Base-by-base conservation (phyloP, 2,113 vertebrate species). In the Aegithalos caudatus region DNA sequence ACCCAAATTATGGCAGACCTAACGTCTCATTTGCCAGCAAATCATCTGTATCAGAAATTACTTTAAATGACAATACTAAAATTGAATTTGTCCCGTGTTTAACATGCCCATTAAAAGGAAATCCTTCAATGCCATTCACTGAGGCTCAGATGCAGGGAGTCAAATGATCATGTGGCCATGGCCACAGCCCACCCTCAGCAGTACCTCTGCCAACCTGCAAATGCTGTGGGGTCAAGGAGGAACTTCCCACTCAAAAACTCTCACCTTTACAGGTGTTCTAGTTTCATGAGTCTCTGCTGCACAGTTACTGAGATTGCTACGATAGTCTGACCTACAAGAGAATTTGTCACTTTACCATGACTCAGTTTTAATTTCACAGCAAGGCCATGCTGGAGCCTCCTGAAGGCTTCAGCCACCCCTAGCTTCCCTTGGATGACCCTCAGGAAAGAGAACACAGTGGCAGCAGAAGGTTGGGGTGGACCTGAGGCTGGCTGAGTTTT, bases 91-190 rank as follows among this genome's bases (percentile, higher is more conserved):
- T 50, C 78, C 64, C 64, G 16, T 72, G 74, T 90, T 96, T 81
- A 92, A 86, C 85, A 88, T 35, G 58, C 14, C 28, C 74, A 80
- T 91, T 93, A 92, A 86, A 94, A 88, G 89, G 18, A 93, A 90
- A 90, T 83, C 66, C 48, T 86, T 93, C 86, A 90, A 28, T 38
- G 82, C 29, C 60, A 70, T 20, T 70, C 58, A 73, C 20, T 3
- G 27, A 40, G 37, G 29, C 67, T 88, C 45, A 80, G 31, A 54
- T 8, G 33, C 1, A 4, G 78, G 27, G 1, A 79, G 50, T 33
- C 53, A 85, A 79, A 81, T 5, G 54, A 61, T 27, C 23, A 9
- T 3, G 29, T 15, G 71, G 45, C 6, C 42, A 40, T 80, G 66
- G 67, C 47, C 47, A 57, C 50, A 79, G 70, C 29, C 53, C 70